phyloP scores from a whole-genome alignment of 2,888 invertebrate species.

The Drosophila paranaensis region DNA sequence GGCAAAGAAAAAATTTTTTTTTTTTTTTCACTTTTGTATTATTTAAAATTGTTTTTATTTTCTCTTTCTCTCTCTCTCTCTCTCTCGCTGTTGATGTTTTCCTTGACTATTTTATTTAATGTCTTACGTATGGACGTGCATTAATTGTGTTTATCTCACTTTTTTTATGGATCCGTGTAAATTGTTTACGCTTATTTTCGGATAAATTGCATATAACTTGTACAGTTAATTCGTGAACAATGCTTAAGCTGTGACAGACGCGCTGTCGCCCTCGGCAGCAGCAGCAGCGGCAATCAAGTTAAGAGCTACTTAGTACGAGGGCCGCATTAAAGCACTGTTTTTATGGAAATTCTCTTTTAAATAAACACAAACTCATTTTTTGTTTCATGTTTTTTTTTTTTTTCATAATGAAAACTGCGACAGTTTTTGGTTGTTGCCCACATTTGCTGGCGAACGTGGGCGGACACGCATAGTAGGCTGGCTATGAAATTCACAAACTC shows the following conservation, averaged over 20 bases:
- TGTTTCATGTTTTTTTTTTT: slow-evolving; percentile 11
- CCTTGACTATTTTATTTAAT: slow-evolving; percentile 49
- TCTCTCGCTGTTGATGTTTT: slow-evolving; percentile 36
- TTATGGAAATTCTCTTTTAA: slow-evolving; percentile 35
- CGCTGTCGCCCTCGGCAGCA: slow-evolving; percentile 60
- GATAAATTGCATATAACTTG: slow-evolving; percentile 24
- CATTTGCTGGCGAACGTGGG: slow-evolving; percentile 41
- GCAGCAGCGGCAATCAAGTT: slow-evolving; percentile 39
- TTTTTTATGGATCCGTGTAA: slow-evolving; percentile 12
- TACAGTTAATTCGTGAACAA: slow-evolving; percentile 24
- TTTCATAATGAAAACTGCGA: slow-evolving; percentile 58
- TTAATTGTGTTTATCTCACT: slow-evolving; percentile 22
- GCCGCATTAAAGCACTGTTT: slow-evolving; percentile 27
- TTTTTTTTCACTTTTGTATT: slow-evolving; percentile 33
- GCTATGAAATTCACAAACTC: slow-evolving; percentile 25
- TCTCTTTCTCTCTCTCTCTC: background rate
- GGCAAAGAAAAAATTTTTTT: slow-evolving; percentile 47
- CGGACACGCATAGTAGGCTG: slow-evolving; percentile 42
- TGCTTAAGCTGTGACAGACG: slow-evolving; percentile 50
- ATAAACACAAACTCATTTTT: slow-evolving; percentile 5
- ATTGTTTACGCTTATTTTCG: slow-evolving; percentile 34
- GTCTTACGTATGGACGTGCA: slow-evolving; percentile 9
- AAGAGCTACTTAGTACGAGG: slow-evolving; percentile 25
- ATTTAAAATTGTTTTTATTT: slow-evolving; percentile 44
- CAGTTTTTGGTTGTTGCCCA: slow-evolving; percentile 53